These are phyloP conservation scores for Brachypalpus laphriformis DNA, from an alignment of 2,888 invertebrate species.

Conservation along the genomic window DNA sequence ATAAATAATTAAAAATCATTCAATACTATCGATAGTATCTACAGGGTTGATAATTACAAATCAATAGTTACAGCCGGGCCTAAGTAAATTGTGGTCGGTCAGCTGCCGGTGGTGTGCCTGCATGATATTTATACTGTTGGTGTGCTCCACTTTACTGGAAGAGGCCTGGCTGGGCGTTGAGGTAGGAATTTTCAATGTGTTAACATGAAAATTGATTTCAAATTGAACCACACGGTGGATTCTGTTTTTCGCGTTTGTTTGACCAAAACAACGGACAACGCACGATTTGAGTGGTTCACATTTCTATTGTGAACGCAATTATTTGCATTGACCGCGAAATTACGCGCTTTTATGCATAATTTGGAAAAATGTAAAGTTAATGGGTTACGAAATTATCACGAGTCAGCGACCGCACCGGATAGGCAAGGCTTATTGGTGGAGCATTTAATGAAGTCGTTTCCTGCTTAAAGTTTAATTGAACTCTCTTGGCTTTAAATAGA, in stretches of 20 bases:
- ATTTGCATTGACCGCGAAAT: neutral
- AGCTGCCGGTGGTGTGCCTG: neutral
- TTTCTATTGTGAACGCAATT: neutral
- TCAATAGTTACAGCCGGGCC: neutral
- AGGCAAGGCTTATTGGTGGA: neutral
- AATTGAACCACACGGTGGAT: conserved; percentile 9
- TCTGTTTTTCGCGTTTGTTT: neutral
- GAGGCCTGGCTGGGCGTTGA: neutral
- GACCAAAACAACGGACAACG: neutral
- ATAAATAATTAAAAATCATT: neutral
- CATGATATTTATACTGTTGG: neutral
- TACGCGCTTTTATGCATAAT: neutral
- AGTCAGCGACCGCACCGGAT: neutral
- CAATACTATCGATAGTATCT: neutral
- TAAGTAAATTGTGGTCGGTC: neutral
- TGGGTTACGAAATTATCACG: neutral
- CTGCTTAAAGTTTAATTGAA: neutral
- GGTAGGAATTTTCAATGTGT: conserved; percentile 44
- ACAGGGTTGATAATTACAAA: neutral
- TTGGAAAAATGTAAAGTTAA: neutral
- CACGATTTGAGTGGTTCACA: neutral
- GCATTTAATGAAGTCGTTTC: neutral
- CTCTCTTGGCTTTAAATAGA: too few species aligned
- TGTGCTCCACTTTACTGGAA: conserved; percentile 1
- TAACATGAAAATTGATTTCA: conserved; percentile 44